phyloP scores from a whole-genome alignment of 2,888 invertebrate genomes.

The Norana najaformis region DNA sequence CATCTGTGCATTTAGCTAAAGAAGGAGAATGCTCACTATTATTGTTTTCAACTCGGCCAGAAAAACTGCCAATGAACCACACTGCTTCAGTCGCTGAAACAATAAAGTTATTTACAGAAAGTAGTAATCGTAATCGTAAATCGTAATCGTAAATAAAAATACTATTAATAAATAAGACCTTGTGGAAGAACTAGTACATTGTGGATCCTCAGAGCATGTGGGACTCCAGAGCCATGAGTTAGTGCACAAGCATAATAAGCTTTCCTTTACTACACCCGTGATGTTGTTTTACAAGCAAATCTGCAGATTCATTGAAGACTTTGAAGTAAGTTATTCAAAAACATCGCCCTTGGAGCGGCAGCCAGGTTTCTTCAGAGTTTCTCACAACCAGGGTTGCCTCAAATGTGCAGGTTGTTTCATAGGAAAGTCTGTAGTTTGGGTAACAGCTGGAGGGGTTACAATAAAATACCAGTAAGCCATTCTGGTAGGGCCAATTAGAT shows the following conservation, averaged over 20 bases:
- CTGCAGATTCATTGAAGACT: neutral
- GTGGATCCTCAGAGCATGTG: too few relatives aligned
- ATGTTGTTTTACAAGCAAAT: neutral
- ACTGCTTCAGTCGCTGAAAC: conserved; percentile 2
- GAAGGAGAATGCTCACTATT: neutral
- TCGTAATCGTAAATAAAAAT: too few relatives aligned
- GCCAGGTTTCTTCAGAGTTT: neutral
- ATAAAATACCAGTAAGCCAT: neutral
- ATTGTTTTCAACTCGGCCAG: neutral
- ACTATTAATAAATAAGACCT: neutral
- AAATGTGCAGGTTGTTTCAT: neutral
- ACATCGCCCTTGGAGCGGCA: neutral
- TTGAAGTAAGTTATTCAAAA: neutral
- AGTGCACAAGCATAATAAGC: neutral
- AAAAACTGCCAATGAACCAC: neutral
- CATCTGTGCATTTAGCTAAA: neutral
- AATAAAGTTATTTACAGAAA: neutral
- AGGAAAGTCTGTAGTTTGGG: neutral
- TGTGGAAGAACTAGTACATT: neutral
- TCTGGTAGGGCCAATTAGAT: neutral
- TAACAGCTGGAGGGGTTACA: neutral
- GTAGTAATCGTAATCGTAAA: too few relatives aligned
- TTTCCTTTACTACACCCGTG: neutral
- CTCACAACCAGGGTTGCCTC: neutral
- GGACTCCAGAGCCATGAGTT: neutral